Evolutionary conservation across 2,888 invertebrate genomes (phyloP).

Genomic region (Alviniconcha strummeri): DNA sequence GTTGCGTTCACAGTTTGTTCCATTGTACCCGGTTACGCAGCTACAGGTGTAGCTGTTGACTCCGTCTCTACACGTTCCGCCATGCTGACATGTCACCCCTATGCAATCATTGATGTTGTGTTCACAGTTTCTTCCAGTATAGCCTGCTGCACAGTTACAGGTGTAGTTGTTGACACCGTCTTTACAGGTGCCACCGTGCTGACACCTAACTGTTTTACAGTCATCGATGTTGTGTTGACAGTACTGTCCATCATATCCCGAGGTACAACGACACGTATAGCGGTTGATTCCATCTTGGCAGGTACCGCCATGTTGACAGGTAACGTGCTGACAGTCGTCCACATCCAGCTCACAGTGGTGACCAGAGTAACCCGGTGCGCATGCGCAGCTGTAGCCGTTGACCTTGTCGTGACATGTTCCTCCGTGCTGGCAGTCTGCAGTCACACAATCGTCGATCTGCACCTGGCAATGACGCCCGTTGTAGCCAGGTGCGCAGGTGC

Average conservation of each 20-base stretch:
- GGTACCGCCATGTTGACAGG: neutral
- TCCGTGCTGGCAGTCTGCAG: neutral
- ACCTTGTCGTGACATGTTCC: slow-evolving; percentile 7
- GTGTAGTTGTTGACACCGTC: slow-evolving; percentile 36
- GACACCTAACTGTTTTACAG: slow-evolving; percentile 57
- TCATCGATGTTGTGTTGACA: slow-evolving; percentile 48
- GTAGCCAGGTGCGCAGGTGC: neutral
- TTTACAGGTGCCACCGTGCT: slow-evolving; percentile 48
- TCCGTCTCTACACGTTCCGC: no score
- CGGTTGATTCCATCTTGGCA: no score
- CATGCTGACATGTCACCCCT: no score
- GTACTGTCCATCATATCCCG: slow-evolving; percentile 36
- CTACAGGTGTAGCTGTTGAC: no score
- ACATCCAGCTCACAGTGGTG: slow-evolving; percentile 1
- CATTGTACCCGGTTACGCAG: no score
- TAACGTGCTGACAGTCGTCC: slow-evolving; percentile 5
- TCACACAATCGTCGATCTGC: neutral
- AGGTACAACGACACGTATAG: no score
- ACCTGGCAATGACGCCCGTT: neutral
- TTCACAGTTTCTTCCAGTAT: no score
- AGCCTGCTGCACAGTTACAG: no score
- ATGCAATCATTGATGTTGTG: no score
- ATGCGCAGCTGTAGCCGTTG: neutral
- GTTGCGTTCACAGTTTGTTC: no score
- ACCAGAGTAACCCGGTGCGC: slow-evolving; percentile 10